Conservation (phyloP, 2,113 vertebrate species). For the Microcebus ravelobensis region DNA sequence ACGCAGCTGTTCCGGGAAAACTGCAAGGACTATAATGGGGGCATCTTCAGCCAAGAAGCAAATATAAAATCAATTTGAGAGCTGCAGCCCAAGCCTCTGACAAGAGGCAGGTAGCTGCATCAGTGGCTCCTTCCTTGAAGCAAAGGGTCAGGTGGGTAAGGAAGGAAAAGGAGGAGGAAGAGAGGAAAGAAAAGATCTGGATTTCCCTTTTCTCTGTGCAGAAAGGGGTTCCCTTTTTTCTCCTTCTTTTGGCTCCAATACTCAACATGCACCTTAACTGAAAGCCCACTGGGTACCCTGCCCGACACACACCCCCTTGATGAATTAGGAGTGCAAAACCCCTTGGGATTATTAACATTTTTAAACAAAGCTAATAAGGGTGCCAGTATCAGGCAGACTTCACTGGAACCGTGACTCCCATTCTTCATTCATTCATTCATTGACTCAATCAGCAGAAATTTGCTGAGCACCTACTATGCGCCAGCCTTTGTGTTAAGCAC, state of each 20-base stretch:
- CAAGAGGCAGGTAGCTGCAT: not conserved
- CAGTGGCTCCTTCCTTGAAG: not conserved
- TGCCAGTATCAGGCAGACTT: not conserved
- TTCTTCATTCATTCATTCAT: not conserved
- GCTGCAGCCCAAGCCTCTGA: not conserved
- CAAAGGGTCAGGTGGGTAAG: not conserved
- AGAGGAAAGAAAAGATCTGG: not conserved
- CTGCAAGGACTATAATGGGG: fast-evolving
- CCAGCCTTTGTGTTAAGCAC: not conserved
- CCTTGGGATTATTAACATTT: not conserved
- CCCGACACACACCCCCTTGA: not conserved
- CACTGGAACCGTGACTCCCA: not conserved
- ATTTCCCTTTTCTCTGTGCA: not conserved
- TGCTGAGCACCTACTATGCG: not conserved
- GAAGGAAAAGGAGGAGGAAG: not conserved
- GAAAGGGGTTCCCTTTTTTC: not conserved
- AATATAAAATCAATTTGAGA: not conserved
- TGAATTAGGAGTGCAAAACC: not conserved
- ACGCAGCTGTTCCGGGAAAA: not conserved
- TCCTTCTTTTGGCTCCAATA: not conserved
- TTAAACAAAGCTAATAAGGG: not conserved
- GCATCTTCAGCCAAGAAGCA: not conserved
- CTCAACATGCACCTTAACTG: not conserved
- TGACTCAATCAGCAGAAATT: not conserved
- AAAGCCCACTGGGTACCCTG: not conserved